These are phyloP conservation scores for Drosophila arizonae DNA, from an alignment of 1,140 invertebrate genomes.

Conservation along the genomic window DNA sequence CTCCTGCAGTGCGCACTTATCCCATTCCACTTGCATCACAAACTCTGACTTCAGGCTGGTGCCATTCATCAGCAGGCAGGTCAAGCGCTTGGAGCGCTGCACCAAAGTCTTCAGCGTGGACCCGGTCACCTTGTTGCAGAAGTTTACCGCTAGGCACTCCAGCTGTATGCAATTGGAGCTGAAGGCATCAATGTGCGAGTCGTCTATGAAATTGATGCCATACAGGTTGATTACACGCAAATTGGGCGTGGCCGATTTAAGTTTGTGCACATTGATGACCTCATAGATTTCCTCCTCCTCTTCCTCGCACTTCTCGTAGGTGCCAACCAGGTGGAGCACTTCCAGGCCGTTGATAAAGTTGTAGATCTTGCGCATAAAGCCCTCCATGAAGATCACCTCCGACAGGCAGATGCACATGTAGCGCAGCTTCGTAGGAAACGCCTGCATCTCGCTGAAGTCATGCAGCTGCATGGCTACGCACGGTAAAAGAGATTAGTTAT, in stretches of 20 bases:
- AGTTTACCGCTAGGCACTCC: slow-evolving; percentile 98
- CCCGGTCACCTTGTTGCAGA: slow-evolving; percentile 97
- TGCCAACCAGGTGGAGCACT: slow-evolving; percentile 98
- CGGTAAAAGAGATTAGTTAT: background rate
- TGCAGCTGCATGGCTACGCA: slow-evolving; percentile 97
- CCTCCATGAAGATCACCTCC: slow-evolving; percentile 99
- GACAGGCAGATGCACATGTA: slow-evolving; percentile 99
- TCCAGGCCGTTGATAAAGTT: slow-evolving; percentile 99
- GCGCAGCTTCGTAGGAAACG: slow-evolving; percentile 98
- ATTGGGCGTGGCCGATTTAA: slow-evolving; percentile 98
- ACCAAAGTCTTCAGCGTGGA: slow-evolving; percentile 97
- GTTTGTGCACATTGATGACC: slow-evolving; percentile 99
- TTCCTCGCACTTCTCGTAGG: slow-evolving; percentile 99
- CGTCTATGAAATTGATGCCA: slow-evolving; percentile 99
- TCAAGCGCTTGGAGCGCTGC: slow-evolving; percentile 95
- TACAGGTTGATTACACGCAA: slow-evolving; percentile 97
- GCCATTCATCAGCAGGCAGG: slow-evolving; percentile 97
- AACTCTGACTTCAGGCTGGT: slow-evolving; percentile 95
- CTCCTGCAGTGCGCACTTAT: slow-evolving; percentile 94
- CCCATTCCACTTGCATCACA: slow-evolving; percentile 98
- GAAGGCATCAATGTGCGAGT: slow-evolving; percentile 99
- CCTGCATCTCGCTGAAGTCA: slow-evolving; percentile 99
- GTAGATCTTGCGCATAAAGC: slow-evolving; percentile 99
- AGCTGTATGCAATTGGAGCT: slow-evolving; percentile 97
- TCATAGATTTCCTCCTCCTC: slow-evolving; percentile 99